Percentiles rank a stretch among this genome's conserved stretches.
These are phyloP conservation scores for Hydroisotoma schaefferi DNA, from an alignment of 2,888 invertebrate species.

Conservation along the genomic window DNA sequence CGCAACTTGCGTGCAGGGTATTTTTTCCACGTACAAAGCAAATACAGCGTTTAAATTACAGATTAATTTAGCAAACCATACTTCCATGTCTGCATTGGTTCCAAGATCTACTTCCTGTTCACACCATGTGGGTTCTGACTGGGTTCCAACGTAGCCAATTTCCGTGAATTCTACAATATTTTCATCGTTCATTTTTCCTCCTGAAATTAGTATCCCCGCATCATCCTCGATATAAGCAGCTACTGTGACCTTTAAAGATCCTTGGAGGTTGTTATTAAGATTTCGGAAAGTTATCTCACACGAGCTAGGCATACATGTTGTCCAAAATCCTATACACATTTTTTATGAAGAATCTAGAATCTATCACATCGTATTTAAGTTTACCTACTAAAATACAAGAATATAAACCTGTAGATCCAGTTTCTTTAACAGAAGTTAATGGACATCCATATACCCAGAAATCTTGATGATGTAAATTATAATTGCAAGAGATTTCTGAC, in stretches of 20 bases:
- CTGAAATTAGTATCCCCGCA: slow-evolving; percentile 6
- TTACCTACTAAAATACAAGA: no score
- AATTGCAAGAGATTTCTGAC: slow-evolving; percentile 1
- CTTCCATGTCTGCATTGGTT: not conserved
- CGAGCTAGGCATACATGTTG: not conserved
- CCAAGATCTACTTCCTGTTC: not conserved
- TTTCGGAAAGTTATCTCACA: not conserved
- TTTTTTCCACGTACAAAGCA: no score
- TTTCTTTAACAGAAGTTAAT: not conserved
- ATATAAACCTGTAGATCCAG: no score
- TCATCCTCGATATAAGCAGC: slow-evolving; percentile 2
- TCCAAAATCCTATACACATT: slow-evolving; percentile 19
- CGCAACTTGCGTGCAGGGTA: no score
- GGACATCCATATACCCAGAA: slow-evolving; percentile 18
- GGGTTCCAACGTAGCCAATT: not conserved
- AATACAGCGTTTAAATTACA: no score
- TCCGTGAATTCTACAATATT: not conserved
- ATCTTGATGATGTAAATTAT: slow-evolving; percentile 2
- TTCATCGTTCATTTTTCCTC: not conserved
- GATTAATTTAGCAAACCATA: no score
- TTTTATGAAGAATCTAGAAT: no score
- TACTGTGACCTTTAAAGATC: not conserved
- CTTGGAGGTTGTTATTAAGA: not conserved
- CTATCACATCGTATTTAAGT: no score
- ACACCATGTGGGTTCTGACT: not conserved